Evolutionary conservation across 92 coral and sea anemone genomes (phyloP), one percentile per base, ranked within the genome.

Genomic region (Micromussa lordhowensis): DNA sequence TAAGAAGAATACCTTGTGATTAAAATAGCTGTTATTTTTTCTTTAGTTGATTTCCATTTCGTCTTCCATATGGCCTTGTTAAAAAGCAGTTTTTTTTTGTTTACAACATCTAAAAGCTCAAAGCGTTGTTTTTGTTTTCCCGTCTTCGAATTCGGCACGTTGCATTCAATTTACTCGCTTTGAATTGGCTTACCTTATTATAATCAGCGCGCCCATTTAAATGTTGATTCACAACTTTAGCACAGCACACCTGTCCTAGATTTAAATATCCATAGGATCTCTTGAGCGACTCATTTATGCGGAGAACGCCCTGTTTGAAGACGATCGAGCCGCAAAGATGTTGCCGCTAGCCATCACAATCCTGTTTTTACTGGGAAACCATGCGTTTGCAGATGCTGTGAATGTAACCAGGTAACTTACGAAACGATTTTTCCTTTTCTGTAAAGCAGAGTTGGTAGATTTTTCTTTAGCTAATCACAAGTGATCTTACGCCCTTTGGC

Each of bases 291-390:
- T 77, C 89, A 86, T 84, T 84, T 77, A 30, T 24, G 53, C 51
- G 22, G 89, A 82, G 68, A 86, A 86, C 89, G 89, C 89, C 89
- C 68, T 40, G 77, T 68, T 77, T 31, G 83, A 18, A 78, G 66
- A 86, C 44, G 31, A 77, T 44, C 0, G 48, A 51, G 58, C 68
- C 36, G 51, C 64, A 51, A 58, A 40, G 82, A 86, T 86, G 89
- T 49, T 32, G 35, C 14, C 70, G 30, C 44, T 44, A 2, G 19
- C 18, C 32, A 12, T 77, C 1, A 31, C 83, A 49, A 51, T 48
- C 58, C 48, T 86, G 63, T 21, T 64, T 77, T 77, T 77, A 14
- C 83, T 86, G 53, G 89, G 68, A 44, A 63, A 36, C 78, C 77
- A 86, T 12, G 83, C 51, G 21, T 49, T 86, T 78, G 83, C 83